Base-by-base conservation (phyloP, 2,888 invertebrate genomes). In the Phorcus lineatus region DNA sequence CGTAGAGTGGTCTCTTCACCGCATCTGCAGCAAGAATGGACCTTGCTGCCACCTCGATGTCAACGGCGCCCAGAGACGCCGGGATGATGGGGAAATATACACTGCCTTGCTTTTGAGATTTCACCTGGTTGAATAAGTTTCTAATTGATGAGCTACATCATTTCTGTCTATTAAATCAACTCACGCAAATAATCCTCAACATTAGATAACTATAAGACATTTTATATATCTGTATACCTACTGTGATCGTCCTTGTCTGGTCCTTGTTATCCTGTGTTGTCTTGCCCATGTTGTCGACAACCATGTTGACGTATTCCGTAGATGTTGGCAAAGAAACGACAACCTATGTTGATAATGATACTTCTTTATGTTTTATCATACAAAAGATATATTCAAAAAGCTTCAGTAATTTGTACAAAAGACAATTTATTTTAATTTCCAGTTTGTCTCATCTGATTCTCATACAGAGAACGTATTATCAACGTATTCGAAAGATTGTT, bases 1-100 rank as follows among this genome's bases (percentile, higher is more conserved):
- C 96, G 70, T 95, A 94, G 4, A 97, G 94, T 86, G 95, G 95
- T 87, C 95, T 95, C 84, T 95, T 95, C 6, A 97, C 95, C 13
- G 96, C 95, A 91, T 98, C 97, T 6, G 97, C 97, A 52, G 96
- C 96, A 55, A 95, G 93, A 17, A 95, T 94, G 36, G 96, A 95
- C 31, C 95, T 95, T 24, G 98, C 97, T 7, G 95, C 95, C 1
- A 96, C 95, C 93, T 96, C 96, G 47, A 97, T 94, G 40, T 95
- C 95, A 16, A 96, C 94, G 22, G 94, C 94, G 22, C 97, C 97
- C 13, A 96, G 93, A 83, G 95, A 95, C 82, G 95, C 95, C 0
- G 97, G 96, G n/a, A 95, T 95, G 80, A 97, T 96, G 94, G 97
- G 95, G 93, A 99, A 97, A 78, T 97, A 96, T 0, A 97, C 96